Evolutionary conservation across 2,888 invertebrate genomes (phyloP), one percentile per base, ranked within the genome.

Genomic region (Coelinius sp.): DNA sequence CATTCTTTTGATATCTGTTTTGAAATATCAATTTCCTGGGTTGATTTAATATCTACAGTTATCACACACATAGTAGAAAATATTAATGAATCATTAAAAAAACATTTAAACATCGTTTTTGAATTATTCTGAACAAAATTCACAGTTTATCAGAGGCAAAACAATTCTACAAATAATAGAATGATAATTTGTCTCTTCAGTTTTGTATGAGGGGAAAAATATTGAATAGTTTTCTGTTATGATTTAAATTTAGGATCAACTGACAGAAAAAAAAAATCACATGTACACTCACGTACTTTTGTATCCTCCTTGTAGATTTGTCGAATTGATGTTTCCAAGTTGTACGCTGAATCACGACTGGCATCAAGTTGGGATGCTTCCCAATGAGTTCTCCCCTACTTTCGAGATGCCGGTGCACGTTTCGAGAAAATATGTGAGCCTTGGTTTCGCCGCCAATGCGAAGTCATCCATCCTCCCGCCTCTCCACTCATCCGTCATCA

Each of bases 271-370:
- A 69, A 64, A 52, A 70, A 44, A 68, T 35, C 68, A 68, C 68
- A 71, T 72, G 71, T 74, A 75, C 77, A 78, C 78, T 73, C 53
- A 76, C 71, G 62, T 73, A 71, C 64, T 75, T 65, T 64, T 73
- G 65, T 74, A 25, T 73, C 56, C 52, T 52, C 35, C 41, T 66
- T 20, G 49, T 20, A 66, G 46, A 69, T 49, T 68, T 65, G 75
- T 77, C 70, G 71, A 74, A 52, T 70, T 73, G 81, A 79, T 84
- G 84, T 82, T 82, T 81, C 83, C 83, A 82, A 84, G 82, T 84
- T 82, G 84, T 82, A 83, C 84, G 85, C 85, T 81, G 83, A 85
- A 82, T 85, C 81, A 82, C 83, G 84, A 87, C 87, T 87, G 86
- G 79, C 79, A 76, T 80, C 35, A 75, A 74, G 74, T 74, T 74